A percentile compares a stretch with the other conserved stretches of the same genome.
Evolutionary conservation across 2,888 invertebrate genomes (phyloP).

Genomic region (Hydrotaea diabolus): DNA sequence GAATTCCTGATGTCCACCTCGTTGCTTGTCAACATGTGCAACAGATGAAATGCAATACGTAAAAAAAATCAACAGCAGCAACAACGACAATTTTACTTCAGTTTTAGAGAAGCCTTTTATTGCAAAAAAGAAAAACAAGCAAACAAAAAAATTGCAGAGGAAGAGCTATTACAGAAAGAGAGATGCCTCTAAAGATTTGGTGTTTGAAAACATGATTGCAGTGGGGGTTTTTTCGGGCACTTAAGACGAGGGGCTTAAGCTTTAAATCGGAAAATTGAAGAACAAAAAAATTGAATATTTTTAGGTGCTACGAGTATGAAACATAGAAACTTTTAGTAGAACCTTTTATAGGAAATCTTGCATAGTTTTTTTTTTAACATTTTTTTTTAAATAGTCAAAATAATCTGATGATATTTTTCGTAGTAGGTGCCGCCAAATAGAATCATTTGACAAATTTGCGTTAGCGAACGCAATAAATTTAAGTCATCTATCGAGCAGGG

Average conservation of each 20-base stretch:
- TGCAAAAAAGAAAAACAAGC: conserved; percentile 30
- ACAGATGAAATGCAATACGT: conserved; percentile 15
- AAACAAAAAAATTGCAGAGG: conserved; percentile 26
- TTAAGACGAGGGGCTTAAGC: neutral
- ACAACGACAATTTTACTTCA: neutral
- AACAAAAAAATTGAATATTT: too few relatives aligned
- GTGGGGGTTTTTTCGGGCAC: neutral
- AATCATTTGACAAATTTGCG: too few relatives aligned
- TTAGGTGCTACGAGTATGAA: too few relatives aligned
- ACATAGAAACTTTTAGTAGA: too few relatives aligned
- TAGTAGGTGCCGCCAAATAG: too few relatives aligned
- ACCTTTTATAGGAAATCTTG: too few relatives aligned
- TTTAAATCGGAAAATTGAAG: neutral
- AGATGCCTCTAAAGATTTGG: conserved; percentile 45
- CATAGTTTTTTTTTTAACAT: too few relatives aligned
- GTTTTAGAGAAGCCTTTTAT: conserved; percentile 43
- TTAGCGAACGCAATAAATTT: too few relatives aligned
- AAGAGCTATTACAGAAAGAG: neutral
- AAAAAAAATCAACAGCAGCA: neutral
- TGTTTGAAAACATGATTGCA: conserved; percentile 63
- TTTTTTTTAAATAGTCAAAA: too few relatives aligned
- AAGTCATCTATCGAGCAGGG: too few relatives aligned
- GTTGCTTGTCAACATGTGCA: conserved; percentile 58
- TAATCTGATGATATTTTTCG: too few relatives aligned
- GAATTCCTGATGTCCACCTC: conserved; percentile 65